Base-by-base conservation (phyloP, 1,140 invertebrate species). In the Gonatopus flavifemur region DNA sequence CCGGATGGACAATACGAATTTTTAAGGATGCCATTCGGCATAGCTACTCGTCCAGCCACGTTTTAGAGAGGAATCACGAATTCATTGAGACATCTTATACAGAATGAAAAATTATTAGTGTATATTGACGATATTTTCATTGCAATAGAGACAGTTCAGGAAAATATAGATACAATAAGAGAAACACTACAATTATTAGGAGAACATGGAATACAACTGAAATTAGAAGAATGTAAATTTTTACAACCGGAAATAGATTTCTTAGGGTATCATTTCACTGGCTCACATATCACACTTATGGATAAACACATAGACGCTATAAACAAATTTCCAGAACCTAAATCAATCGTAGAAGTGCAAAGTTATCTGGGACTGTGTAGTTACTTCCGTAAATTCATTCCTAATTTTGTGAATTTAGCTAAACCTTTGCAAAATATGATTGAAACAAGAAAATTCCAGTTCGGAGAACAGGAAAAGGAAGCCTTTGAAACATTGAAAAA, bases 201-300 rank as follows among this genome's bases (percentile, higher is more conserved):
- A 3, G 3, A 25, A 9, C 6, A 15, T 2, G 32, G 33, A 1
- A 18, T 36, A 12, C 7, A 13, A 13, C 22, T 46, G 19, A 46
- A 46, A 25, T 46, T 20, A 33, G 28, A 36, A 18, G 36, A 46
- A n/a, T 46, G 33, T n/a, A 13, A 1, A 1, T 46, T 46, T 10
- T 25, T 46, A 5, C 31, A 25, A 25, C 1, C 32, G 1, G 10
- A 46, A 20, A 33, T 46, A 1, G 43, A 46, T 4, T 46, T 46
- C 18, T n/a, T 46, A 6, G 33, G 32, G 2, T 30, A 36, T n/a
- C 12, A 18, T 0, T 18, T 46, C 1, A 19, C 2, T 3, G 15
- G 16, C 12, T 30, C 16, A 2, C 8, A 5, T n/a, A 19, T 44
- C 0, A 30, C 3, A 9, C 42, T 31, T 0, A 33, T 21, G 4